These are phyloP conservation scores for Aythya baeri DNA, from an alignment of 2,113 vertebrate species.

Conservation along the genomic window DNA sequence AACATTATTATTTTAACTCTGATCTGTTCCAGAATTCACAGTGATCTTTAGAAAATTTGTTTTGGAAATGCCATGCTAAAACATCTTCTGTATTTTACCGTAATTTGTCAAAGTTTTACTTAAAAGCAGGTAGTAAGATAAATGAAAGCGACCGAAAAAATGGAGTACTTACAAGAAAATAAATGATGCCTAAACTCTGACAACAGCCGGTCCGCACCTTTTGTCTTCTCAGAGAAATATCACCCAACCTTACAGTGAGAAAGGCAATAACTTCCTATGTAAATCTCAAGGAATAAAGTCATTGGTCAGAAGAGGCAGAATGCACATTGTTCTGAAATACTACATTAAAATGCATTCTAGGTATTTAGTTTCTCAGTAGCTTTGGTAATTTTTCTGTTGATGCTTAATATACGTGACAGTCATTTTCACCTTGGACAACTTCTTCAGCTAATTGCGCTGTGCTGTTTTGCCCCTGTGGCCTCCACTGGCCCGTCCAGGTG, in stretches of 20 bases:
- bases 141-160: slow-evolving; percentile 2
- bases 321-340: background rate
- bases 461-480: background rate
- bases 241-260: background rate
- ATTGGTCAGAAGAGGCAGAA: background rate
- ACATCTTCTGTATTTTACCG: background rate
- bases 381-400: background rate
- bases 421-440: background rate
- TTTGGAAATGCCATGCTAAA: slow-evolving; percentile 8
- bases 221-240: background rate
- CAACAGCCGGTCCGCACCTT: background rate
- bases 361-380: background rate
- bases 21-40: background rate
- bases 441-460: background rate
- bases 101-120: slow-evolving; percentile 31
- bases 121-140: slow-evolving; percentile 21
- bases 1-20: background rate
- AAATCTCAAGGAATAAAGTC: background rate
- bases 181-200: slow-evolving; percentile 7
- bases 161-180: slow-evolving; percentile 1
- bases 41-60: background rate
- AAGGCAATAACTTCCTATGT: background rate
- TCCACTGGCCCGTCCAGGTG: background rate
- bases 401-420: background rate
- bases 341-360: too few species aligned